Conservation (phyloP, 1,140 invertebrate species). For the Caerostris darwini region DNA sequence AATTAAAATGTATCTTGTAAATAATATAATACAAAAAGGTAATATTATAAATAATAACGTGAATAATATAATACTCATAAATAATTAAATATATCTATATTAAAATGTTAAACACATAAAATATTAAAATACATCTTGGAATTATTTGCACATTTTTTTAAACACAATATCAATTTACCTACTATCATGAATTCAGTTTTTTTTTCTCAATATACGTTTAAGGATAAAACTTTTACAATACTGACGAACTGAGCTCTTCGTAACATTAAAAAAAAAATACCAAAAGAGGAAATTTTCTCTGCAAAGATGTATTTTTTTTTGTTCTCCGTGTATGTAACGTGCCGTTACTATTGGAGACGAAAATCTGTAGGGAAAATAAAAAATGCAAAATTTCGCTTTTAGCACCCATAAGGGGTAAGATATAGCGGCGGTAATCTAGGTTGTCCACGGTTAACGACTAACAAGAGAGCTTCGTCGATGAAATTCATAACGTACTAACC, state of each 20-base stretch:
- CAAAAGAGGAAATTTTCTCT: background rate
- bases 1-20: no score
- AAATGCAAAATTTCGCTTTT: conserved; percentile 8
- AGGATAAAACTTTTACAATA: background rate
- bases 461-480: background rate
- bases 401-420: background rate
- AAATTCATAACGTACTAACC: background rate
- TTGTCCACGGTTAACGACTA: background rate
- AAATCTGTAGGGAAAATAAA: background rate
- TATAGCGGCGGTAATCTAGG: background rate
- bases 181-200: no score
- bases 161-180: no score
- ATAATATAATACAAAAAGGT: no score
- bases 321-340: background rate
- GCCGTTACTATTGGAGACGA: conserved; percentile 52
- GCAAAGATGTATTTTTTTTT: conserved; percentile 15
- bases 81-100: no score
- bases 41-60: no score
- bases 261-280: background rate
- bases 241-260: background rate
- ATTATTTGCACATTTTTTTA: no score
- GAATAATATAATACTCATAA: no score
- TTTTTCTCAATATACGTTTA: no score
- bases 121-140: no score
- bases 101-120: no score